Conservation (phyloP, 2,888 invertebrate species). For the Orthonychiurus folsomi region DNA sequence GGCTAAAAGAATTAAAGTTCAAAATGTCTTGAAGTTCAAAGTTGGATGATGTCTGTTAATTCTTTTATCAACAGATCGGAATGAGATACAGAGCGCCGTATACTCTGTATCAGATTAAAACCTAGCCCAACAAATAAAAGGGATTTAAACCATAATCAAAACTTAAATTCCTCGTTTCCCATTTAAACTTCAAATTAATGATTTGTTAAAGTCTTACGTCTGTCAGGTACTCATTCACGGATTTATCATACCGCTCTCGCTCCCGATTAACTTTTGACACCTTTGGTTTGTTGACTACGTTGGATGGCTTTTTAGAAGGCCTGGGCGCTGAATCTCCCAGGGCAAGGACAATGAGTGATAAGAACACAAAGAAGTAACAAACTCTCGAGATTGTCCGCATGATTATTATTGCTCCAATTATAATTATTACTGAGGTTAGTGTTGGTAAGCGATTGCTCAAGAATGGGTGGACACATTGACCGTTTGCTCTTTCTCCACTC, state of each 20-base stretch:
- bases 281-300: slow-evolving; percentile 13
- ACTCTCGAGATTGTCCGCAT: background rate
- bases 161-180: too few relatives aligned
- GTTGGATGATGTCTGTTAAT: too few relatives aligned
- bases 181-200: background rate
- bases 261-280: slow-evolving; percentile 19
- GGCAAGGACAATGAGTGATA: slow-evolving; percentile 10
- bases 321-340: slow-evolving; percentile 11
- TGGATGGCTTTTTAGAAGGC: slow-evolving; percentile 17
- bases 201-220: slow-evolving; percentile 54
- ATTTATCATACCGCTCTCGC: slow-evolving; percentile 53
- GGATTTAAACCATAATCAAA: too few relatives aligned
- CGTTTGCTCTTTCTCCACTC: background rate
- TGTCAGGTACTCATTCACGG: slow-evolving; percentile 69
- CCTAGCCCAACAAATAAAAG: too few relatives aligned
- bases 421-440: too few relatives aligned
- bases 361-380: slow-evolving; percentile 7
- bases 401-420: too few relatives aligned
- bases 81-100: too few relatives aligned
- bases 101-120: too few relatives aligned
- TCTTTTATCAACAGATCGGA: too few relatives aligned
- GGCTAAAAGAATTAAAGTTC: too few relatives aligned
- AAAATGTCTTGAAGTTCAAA: too few relatives aligned
- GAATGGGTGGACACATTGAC: background rate
- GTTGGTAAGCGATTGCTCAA: background rate